Conservation (phyloP, 2,113 vertebrate genomes). For the Lepus americanus region DNA sequence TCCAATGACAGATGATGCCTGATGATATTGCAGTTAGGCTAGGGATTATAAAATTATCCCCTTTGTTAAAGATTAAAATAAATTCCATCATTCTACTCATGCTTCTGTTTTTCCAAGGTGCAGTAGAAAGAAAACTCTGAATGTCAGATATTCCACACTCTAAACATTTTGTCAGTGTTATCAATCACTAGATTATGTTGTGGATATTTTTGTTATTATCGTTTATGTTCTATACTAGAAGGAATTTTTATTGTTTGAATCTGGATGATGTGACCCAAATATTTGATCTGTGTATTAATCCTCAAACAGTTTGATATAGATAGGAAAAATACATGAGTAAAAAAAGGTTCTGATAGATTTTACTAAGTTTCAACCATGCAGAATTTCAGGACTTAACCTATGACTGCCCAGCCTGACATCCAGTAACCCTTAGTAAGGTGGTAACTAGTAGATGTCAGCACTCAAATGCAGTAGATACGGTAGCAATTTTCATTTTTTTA, state of each 20-base stretch:
- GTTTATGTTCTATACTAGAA: neutral
- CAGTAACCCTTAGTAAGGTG: neutral
- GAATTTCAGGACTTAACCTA: neutral
- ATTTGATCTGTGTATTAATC: neutral
- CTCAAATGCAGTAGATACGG: neutral
- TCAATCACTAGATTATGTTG: neutral
- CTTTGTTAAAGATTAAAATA: constrained; percentile 40
- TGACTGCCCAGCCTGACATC: neutral
- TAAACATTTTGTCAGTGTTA: neutral
- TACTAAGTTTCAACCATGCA: neutral
- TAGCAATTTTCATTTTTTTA: neutral
- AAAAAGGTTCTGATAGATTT: neutral
- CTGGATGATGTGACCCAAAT: constrained; percentile 10
- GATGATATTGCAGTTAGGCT: neutral
- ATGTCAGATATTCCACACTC: neutral
- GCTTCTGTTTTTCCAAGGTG: neutral
- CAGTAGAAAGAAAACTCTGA: neutral
- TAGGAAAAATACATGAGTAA: neutral
- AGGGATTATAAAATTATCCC: neutral
- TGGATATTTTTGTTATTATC: neutral
- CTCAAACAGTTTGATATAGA: neutral
- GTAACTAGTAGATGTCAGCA: neutral
- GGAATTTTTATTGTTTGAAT: constrained; percentile 43
- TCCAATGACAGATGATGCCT: neutral
- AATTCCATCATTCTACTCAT: neutral